Evolutionary conservation across 2,113 vertebrate genomes (phyloP).

Genomic region (Philantomba maxwellii): DNA sequence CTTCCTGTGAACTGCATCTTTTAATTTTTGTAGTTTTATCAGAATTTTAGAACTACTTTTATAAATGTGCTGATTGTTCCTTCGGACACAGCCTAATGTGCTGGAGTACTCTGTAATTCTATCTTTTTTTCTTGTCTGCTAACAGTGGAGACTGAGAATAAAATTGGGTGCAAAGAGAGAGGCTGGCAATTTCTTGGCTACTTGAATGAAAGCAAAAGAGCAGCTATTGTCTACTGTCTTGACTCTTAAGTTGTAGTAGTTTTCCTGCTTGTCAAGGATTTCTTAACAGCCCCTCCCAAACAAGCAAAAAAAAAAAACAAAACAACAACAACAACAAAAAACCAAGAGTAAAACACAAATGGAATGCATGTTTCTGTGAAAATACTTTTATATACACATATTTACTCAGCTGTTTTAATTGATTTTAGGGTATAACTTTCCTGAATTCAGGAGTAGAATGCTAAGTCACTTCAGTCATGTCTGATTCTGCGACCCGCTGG

Average conservation of each 20-base stretch:
- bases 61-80: background rate
- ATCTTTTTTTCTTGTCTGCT: background rate
- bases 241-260: background rate
- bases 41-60: background rate
- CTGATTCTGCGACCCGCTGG: background rate
- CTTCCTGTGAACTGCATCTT: background rate
- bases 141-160: background rate
- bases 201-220: background rate
- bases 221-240: background rate
- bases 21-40: background rate
- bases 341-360: background rate
- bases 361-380: background rate
- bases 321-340: too few species aligned
- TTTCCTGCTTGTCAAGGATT: background rate
- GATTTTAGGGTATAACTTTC: background rate
- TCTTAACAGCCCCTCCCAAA: background rate
- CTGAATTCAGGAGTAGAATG: background rate
- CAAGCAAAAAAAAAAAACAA: background rate
- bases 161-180: background rate
- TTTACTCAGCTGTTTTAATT: background rate
- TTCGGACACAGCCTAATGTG: background rate
- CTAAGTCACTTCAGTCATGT: background rate
- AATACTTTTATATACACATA: background rate
- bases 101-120: background rate
- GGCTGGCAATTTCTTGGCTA: background rate